Percentiles rank a stretch among this genome's conserved stretches.
phyloP scores from a whole-genome alignment of 2,888 invertebrate genomes.

The Caenorhabditis sp. region DNA sequence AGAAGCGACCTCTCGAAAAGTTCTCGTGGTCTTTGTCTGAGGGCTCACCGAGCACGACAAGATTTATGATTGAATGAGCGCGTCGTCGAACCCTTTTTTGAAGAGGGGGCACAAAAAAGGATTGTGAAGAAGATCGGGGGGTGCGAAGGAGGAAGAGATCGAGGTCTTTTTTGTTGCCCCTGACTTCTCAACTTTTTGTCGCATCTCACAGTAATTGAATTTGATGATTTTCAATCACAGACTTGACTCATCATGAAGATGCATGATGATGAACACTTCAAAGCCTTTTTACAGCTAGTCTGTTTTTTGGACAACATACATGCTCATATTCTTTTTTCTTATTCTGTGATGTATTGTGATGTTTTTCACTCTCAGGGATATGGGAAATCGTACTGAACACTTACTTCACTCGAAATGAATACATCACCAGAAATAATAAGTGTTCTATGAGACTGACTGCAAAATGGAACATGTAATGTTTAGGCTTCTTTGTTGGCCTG shows the following conservation, averaged over 20 bases:
- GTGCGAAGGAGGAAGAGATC: constrained; percentile 27
- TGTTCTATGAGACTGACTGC: background rate
- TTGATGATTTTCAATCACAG: constrained; percentile 51
- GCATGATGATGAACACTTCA: constrained; percentile 59
- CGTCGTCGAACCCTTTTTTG: constrained; percentile 53
- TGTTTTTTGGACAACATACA: constrained; percentile 12
- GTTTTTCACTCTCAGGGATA: background rate
- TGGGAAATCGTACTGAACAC: background rate
- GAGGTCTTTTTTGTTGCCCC: constrained; percentile 49
- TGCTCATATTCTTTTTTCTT: background rate
- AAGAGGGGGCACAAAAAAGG: constrained; percentile 20
- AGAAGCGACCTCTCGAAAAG: background rate
- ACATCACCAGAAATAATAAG: too few relatives aligned
- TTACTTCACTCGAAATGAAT: too few relatives aligned
- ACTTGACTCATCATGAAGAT: constrained; percentile 35
- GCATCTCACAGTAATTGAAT: constrained; percentile 47
- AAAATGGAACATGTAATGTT: background rate
- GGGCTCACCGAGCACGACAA: constrained; percentile 53
- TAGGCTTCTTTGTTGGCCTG: background rate
- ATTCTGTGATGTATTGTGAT: background rate
- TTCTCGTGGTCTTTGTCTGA: constrained; percentile 32
- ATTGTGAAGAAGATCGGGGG: constrained; percentile 24
- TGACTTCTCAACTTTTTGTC: constrained; percentile 26
- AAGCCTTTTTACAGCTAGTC: constrained; percentile 26
- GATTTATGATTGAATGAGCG: constrained; percentile 64